These are phyloP conservation scores for Brachyhypopomus gauderio DNA, from an alignment of 2,113 vertebrate species.

Conservation along the genomic window DNA sequence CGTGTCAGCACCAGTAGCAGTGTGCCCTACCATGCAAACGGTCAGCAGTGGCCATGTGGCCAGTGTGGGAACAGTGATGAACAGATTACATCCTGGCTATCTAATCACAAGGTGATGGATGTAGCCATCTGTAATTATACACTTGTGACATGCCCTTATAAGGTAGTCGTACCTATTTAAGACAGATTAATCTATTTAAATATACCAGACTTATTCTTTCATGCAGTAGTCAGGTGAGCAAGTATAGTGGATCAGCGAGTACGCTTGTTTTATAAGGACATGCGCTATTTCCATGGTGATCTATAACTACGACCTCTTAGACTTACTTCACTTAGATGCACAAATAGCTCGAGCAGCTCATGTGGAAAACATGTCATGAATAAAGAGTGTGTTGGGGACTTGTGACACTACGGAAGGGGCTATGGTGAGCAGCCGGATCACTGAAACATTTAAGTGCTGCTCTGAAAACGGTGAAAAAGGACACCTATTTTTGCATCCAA, in stretches of 20 bases:
- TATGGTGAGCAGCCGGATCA: not conserved
- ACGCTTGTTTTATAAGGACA: slow-evolving; percentile 2
- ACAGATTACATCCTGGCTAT: too few relatives aligned
- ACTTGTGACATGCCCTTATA: too few relatives aligned
- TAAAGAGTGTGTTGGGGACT: slow-evolving; percentile 8
- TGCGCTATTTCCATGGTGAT: slow-evolving; percentile 8
- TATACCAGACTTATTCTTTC: not conserved
- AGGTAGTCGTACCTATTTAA: too few relatives aligned
- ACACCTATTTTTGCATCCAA: slow-evolving; percentile 13
- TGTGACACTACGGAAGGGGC: slow-evolving; percentile 10
- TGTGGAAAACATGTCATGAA: slow-evolving; percentile 28
- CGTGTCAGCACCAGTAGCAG: too few relatives aligned
- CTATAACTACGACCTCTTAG: slow-evolving; percentile 6
- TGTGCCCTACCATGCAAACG: too few relatives aligned
- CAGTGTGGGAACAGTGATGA: too few relatives aligned
- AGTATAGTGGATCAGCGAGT: not conserved
- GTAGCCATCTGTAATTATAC: too few relatives aligned
- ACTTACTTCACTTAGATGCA: slow-evolving; percentile 4
- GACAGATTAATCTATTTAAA: not conserved
- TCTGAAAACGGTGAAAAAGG: not conserved
- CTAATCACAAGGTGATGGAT: too few relatives aligned
- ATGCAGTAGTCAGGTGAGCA: not conserved
- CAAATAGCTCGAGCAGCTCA: slow-evolving; percentile 10
- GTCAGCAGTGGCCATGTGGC: too few relatives aligned
- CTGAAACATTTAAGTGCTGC: slow-evolving; percentile 19